Evolutionary conservation across 1,140 invertebrate genomes (phyloP).

Genomic region (Anagrus nilaparvatae): DNA sequence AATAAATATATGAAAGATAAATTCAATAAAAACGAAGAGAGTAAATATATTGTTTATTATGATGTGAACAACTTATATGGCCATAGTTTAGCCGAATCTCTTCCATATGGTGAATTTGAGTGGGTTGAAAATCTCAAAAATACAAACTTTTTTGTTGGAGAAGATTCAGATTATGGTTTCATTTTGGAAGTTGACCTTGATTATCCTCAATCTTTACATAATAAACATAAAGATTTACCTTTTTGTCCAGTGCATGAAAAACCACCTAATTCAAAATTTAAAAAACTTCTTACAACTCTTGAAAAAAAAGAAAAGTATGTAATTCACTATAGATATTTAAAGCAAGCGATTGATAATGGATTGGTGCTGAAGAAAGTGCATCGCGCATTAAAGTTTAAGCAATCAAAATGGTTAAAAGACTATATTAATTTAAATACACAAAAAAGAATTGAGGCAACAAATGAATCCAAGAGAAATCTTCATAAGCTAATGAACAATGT

Average conservation of each 20-base stretch:
- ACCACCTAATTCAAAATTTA: conserved; percentile 12
- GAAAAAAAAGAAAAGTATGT: conserved; percentile 24
- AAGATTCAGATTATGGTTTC: not conserved
- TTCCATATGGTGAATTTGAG: conserved; percentile 37
- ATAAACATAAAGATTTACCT: conserved; percentile 19
- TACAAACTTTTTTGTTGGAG: too few species aligned
- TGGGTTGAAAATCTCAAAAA: conserved; percentile 26
- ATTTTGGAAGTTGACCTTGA: not conserved
- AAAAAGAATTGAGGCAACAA: not conserved
- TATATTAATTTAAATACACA: not conserved
- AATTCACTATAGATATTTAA: conserved; percentile 33
- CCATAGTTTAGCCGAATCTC: too few species aligned
- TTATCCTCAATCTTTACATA: not conserved
- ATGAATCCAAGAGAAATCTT: not conserved
- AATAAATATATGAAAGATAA: conserved; percentile 33
- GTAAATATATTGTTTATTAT: conserved; percentile 36
- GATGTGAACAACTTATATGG: conserved; percentile 50
- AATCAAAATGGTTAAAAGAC: too few species aligned
- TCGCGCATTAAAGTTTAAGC: too few species aligned
- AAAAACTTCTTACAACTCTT: conserved; percentile 16
- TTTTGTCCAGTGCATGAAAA: conserved; percentile 28
- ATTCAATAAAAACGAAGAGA: conserved; percentile 24
- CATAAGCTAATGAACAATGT: not conserved
- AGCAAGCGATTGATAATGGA: too few species aligned
- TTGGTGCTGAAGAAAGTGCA: too few species aligned